Percentiles rank a stretch among this genome's conserved stretches.
phyloP scores from a whole-genome alignment of 1,140 invertebrate species.

The Mylabris phalerata region DNA sequence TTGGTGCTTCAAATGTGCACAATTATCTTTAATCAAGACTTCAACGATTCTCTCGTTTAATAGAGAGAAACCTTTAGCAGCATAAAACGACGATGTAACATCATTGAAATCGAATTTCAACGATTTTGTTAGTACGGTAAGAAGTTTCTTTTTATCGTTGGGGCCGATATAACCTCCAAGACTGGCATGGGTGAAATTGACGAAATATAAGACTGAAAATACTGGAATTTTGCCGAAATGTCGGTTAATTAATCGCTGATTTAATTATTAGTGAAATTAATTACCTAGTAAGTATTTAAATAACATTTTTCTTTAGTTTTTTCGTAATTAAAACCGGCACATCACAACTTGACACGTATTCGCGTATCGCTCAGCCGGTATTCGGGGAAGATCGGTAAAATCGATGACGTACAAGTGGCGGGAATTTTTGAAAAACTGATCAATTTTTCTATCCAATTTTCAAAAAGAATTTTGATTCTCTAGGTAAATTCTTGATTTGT shows the following conservation, averaged over 20 bases:
- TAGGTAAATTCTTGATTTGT: no score
- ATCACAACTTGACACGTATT: slow-evolving; percentile 4
- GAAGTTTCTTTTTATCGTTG: slow-evolving; percentile 28
- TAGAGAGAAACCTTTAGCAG: slow-evolving; percentile 28
- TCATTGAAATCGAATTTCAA: slow-evolving; percentile 24
- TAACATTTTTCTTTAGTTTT: not conserved
- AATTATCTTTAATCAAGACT: slow-evolving; percentile 22
- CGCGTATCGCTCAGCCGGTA: not conserved
- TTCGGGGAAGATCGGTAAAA: no score
- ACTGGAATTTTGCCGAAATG: not conserved
- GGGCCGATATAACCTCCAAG: slow-evolving; percentile 32
- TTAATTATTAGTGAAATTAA: not conserved
- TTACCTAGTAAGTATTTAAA: slow-evolving; percentile 1
- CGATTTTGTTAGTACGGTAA: slow-evolving; percentile 21
- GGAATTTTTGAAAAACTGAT: no score
- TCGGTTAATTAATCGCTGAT: not conserved
- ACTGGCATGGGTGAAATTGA: slow-evolving; percentile 19
- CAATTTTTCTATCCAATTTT: no score
- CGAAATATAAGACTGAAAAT: not conserved
- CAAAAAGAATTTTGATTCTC: no score
- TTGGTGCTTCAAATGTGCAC: slow-evolving; percentile 24
- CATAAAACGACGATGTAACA: slow-evolving; percentile 28
- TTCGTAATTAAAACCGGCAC: slow-evolving; percentile 1
- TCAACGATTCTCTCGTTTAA: slow-evolving; percentile 24
- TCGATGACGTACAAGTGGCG: no score